These are phyloP conservation scores for Drosophila orosa DNA, from an alignment of 1,140 invertebrate genomes.

Conservation along the genomic window DNA sequence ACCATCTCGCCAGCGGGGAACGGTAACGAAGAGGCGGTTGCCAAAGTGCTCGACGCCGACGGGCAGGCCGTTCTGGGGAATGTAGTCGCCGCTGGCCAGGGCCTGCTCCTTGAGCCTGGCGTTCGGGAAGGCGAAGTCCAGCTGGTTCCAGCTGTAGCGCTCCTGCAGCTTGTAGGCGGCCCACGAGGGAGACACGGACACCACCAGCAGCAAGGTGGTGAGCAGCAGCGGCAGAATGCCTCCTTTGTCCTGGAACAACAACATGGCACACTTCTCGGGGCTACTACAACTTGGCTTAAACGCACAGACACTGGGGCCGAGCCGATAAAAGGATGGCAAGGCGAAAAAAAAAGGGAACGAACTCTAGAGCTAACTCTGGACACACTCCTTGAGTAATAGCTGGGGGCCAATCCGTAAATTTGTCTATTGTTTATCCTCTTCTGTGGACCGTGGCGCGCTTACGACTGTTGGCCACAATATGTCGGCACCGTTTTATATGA, in stretches of 20 bases:
- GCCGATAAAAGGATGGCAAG: slow-evolving; percentile 1
- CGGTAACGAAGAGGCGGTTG: slow-evolving; percentile 91
- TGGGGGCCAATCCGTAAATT: neutral
- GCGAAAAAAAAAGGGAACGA: neutral
- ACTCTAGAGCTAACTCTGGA: neutral
- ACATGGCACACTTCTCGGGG: slow-evolving; percentile 24
- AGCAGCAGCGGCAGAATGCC: slow-evolving; percentile 36
- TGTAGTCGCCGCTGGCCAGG: slow-evolving; percentile 87
- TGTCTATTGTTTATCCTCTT: slow-evolving; percentile 39
- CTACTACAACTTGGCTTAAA: slow-evolving; percentile 1
- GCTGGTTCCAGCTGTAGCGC: slow-evolving; percentile 89
- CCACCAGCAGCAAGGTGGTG: neutral
- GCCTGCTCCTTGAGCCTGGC: slow-evolving; percentile 86
- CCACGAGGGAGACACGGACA: slow-evolving; percentile 22
- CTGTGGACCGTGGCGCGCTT: slow-evolving; percentile 57
- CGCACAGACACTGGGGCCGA: slow-evolving; percentile 18
- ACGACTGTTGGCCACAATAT: slow-evolving; percentile 67
- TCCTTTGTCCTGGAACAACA: slow-evolving; percentile 9
- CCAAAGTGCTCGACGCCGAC: slow-evolving; percentile 91
- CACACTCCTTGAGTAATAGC: neutral
- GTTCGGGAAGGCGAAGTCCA: slow-evolving; percentile 90
- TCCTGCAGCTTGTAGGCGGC: slow-evolving; percentile 87
- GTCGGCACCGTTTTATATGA: slow-evolving; percentile 71
- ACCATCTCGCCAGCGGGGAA: slow-evolving; percentile 90
- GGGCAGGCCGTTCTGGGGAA: slow-evolving; percentile 90